Conservation (phyloP, 1,140 invertebrate species). For the Mya arenaria region DNA sequence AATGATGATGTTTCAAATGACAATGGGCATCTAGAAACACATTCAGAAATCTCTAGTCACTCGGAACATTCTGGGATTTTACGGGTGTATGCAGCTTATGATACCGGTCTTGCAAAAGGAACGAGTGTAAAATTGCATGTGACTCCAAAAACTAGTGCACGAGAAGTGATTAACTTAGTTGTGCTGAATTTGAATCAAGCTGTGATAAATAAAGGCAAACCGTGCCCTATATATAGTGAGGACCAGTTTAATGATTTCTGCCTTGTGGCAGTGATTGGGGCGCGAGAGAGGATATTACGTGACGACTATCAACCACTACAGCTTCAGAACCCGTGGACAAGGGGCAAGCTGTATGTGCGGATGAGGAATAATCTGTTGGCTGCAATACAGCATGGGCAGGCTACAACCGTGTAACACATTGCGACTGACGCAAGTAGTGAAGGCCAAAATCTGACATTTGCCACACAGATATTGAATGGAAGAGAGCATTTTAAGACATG, state of each 20-base stretch:
- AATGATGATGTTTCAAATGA: constrained; percentile 64
- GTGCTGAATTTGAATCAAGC: constrained; percentile 97
- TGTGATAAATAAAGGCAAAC: constrained; percentile 91
- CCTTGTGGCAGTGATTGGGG: constrained; percentile 96
- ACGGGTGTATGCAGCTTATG: constrained; percentile 95
- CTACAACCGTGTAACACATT: constrained; percentile 75
- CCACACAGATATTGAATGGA: too few relatives aligned
- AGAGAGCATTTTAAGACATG: too few relatives aligned
- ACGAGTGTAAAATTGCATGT: constrained; percentile 96
- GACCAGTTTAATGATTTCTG: constrained; percentile 90
- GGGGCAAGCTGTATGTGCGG: constrained; percentile 94
- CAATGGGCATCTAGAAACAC: constrained; percentile 51
- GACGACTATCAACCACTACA: constrained; percentile 96
- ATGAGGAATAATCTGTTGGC: constrained; percentile 77
- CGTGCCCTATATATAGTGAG: constrained; percentile 90
- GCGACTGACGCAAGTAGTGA: too few relatives aligned
- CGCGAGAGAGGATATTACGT: constrained; percentile 93
- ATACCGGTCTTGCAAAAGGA: constrained; percentile 94
- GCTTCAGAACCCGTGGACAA: constrained; percentile 97
- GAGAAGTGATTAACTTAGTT: constrained; percentile 96
- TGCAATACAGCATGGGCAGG: constrained; percentile 78
- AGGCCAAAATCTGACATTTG: too few relatives aligned
- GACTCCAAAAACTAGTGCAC: constrained; percentile 92
- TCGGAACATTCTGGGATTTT: constrained; percentile 79
- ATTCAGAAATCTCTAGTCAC: constrained; percentile 19